Conservation (phyloP, 2,113 vertebrate genomes). For the Albula glossodonta region DNA sequence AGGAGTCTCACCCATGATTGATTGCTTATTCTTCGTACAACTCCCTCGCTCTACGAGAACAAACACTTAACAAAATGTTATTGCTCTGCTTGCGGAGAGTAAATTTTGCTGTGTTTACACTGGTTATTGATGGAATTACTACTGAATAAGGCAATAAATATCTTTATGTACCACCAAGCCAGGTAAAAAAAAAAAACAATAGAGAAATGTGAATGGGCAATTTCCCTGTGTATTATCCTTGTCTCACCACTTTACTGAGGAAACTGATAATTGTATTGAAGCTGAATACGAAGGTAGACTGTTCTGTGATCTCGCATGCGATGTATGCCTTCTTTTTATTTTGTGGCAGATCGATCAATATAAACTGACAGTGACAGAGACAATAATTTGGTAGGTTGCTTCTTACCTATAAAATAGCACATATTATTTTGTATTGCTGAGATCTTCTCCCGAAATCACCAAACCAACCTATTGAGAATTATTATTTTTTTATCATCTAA, state of each 20-base stretch:
- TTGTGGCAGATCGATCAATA: not conserved
- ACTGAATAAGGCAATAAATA: constrained; percentile 3
- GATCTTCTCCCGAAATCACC: not conserved
- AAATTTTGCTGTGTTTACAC: not conserved
- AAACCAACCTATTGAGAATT: too few relatives aligned
- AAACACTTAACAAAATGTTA: constrained; percentile 23
- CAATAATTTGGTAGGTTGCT: not conserved
- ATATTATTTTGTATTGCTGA: not conserved
- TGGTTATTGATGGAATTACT: constrained; percentile 1
- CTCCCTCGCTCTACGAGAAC: not conserved
- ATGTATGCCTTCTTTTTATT: not conserved
- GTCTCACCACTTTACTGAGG: not conserved
- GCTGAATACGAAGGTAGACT: not conserved
- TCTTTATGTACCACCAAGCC: not conserved
- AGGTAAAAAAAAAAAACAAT: not conserved
- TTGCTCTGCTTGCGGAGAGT: not conserved
- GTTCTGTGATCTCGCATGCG: not conserved
- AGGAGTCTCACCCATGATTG: constrained; percentile 65
- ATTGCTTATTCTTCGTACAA: constrained; percentile 51
- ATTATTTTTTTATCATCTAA: not conserved
- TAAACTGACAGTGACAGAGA: not conserved
- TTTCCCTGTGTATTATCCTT: not conserved
- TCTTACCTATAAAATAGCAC: not conserved
- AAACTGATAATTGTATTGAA: not conserved
- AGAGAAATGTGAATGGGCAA: not conserved